Base-by-base conservation (phyloP, 1,140 invertebrate genomes). In the Ctenoplectra terminalis region DNA sequence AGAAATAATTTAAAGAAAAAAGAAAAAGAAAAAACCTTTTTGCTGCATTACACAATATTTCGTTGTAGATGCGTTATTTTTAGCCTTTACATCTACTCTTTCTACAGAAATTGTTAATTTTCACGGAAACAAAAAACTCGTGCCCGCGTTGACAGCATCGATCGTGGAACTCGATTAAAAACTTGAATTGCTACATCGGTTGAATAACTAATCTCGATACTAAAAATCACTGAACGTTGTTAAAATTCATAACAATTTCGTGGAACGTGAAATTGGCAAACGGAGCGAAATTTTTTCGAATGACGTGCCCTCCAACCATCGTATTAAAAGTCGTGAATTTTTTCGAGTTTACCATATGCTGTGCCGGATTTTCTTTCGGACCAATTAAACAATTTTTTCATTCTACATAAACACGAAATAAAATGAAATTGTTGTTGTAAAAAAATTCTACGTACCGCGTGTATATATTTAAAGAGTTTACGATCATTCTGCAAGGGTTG, bases 181-280 rank as follows among this genome's bases (percentile, higher is more conserved):
- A 71, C 4, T 63, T 50, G 31, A 48, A 70, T 58, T 2, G 23
- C 31, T 9, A 8, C 63, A 1, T 20, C 37, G 63, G 2, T 5
- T 2, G 40, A 26, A 46, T 66, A 69, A 54, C 40, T 72, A 60
- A 60, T 43, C 70, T 26, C 40, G 26, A 31, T 15, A 7, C 26
- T 60, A 66, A 34, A 60, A 73, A n/a, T 20, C 40, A 43, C 23
- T 23, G 60, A 11, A 26, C 31, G 58, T 71, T 34, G 40, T 69
- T 61, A 60, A 34, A 61, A 63, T 72, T 63, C 56, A 20, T 52
- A 43, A 52, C 34, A 52, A 79, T 72, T 50, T 46, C 37, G 2
- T 0, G 3, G 20, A 5, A n/a, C 40, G 43, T 15, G 31, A 78
- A 46, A 54, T 64, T 52, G 60, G 13, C 37, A 64, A 64, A 54